These are phyloP conservation scores for Chelonus insularis DNA, from an alignment of 1,140 invertebrate genomes.

Conservation along the genomic window DNA sequence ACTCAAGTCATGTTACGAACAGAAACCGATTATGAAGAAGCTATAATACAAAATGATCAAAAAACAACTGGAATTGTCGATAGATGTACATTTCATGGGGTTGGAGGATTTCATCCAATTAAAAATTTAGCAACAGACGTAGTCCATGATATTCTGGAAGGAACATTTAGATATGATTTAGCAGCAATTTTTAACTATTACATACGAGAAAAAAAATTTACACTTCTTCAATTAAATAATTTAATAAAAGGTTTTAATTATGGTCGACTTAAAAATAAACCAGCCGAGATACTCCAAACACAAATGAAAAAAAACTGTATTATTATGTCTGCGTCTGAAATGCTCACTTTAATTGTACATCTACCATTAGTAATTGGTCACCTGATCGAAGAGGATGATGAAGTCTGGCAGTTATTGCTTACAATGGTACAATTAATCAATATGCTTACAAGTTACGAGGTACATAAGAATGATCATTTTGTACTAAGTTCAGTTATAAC, in stretches of 20 bases:
- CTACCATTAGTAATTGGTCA: conserved; percentile 21
- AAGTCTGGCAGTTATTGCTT: conserved; percentile 14
- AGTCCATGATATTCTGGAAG: conserved; percentile 6
- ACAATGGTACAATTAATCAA: conserved; percentile 1
- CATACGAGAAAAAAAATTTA: conserved; percentile 14
- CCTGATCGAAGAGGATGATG: not conserved
- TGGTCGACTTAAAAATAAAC: conserved; percentile 8
- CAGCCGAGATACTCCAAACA: not conserved
- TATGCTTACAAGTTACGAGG: not conserved
- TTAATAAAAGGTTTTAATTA: conserved; percentile 14
- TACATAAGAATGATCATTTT: not conserved
- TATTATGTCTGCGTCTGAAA: conserved; percentile 16
- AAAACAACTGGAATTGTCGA: conserved; percentile 6
- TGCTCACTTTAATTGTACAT: conserved; percentile 14
- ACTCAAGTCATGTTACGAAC: not conserved
- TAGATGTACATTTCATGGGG: not conserved
- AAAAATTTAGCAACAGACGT: conserved; percentile 1
- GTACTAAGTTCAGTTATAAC: conserved; percentile 12
- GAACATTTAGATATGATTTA: conserved; percentile 7
- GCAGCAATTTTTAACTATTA: conserved; percentile 20
- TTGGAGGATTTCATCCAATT: conserved; percentile 12
- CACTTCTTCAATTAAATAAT: not conserved
- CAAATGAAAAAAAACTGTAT: conserved; percentile 12
- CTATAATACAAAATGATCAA: not conserved
- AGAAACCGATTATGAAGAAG: not conserved